phyloP scores from a whole-genome alignment of 1,140 invertebrate species.

The Aphidius ervi region DNA sequence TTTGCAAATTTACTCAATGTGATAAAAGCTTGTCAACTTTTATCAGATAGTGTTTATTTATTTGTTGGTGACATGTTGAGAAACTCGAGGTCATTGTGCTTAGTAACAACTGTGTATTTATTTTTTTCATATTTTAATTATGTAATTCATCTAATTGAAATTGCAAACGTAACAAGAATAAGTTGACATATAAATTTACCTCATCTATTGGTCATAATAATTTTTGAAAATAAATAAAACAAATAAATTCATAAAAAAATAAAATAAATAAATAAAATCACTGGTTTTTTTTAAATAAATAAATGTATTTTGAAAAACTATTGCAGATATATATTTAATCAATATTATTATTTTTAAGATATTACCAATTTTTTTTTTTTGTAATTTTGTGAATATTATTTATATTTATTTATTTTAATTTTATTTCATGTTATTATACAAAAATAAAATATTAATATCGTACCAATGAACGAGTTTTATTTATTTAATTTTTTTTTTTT shows the following conservation, averaged over 20 bases:
- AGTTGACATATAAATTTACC: no score
- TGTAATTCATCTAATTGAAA: conserved; percentile 39
- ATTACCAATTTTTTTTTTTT: conserved; percentile 7
- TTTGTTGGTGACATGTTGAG: conserved; percentile 16
- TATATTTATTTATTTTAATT: conserved; percentile 20
- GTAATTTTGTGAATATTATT: background rate
- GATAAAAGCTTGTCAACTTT: background rate
- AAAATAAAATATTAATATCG: conserved; percentile 54
- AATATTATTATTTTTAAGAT: background rate
- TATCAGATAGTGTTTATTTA: background rate
- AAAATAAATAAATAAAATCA: conserved; percentile 4
- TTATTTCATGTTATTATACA: conserved; percentile 32
- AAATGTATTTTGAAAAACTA: no score
- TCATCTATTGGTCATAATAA: background rate
- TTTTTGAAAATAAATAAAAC: background rate
- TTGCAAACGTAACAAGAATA: conserved; percentile 30
- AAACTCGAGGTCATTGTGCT: conserved; percentile 23
- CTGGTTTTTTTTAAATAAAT: background rate
- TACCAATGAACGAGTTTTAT: conserved; percentile 45
- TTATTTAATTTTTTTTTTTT: conserved; percentile 27
- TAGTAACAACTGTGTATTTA: no score
- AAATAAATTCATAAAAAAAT: conserved; percentile 2
- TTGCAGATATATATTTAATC: background rate
- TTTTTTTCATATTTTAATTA: conserved; percentile 27
- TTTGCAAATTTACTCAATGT: background rate